Evolutionary conservation across 2,797 vertebrate genomes (phyloP), one percentile per base, ranked within the genome.

Genomic region (Poecilia gillii): DNA sequence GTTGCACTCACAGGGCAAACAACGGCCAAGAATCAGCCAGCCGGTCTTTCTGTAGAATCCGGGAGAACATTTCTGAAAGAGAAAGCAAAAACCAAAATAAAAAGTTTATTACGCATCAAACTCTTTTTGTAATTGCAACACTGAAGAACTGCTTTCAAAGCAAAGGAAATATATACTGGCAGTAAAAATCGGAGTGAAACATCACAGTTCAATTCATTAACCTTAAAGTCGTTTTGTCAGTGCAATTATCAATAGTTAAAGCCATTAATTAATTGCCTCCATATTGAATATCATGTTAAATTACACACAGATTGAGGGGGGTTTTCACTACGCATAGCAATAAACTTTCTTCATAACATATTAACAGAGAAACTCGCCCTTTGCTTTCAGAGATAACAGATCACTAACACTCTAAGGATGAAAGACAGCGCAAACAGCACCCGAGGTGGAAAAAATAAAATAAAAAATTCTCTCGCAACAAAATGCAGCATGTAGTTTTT

Each of bases 1-100:
- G 0, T 98, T 97, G 90, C 99, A 99, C 75, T 88, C 89, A 89
- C 99, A 99, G 84, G 95, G 94, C 57, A 98, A 87, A 77, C 98
- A 99, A 31, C 81, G 95, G 82, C 97, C 96, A 0, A 92, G 74
- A 81, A 85, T 94, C 0, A 86, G 55, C 16, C 94, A 94, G 6
- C 75, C 94, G 83, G 84, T 82, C 20, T 97, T 96, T 90, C 93
- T 95, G 87, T 98, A 99, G 93, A 93, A 97, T 84, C 98, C 98
- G 62, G 93, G 91, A 66, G 93, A 79, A 75, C 99, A 99, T 85
- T 94, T 96, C 99, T 99, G 89, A 23, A 83, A 46, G 20, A 68
- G 31, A 62, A 83, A 18, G 55, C 47, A 75, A 77, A 75, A 0
- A 81, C 3, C 81, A 41, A 82, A 6, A 73, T 43, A 73, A 62